Conservation (phyloP, 2,797 vertebrate species). For the Fundulus diaphanus region DNA sequence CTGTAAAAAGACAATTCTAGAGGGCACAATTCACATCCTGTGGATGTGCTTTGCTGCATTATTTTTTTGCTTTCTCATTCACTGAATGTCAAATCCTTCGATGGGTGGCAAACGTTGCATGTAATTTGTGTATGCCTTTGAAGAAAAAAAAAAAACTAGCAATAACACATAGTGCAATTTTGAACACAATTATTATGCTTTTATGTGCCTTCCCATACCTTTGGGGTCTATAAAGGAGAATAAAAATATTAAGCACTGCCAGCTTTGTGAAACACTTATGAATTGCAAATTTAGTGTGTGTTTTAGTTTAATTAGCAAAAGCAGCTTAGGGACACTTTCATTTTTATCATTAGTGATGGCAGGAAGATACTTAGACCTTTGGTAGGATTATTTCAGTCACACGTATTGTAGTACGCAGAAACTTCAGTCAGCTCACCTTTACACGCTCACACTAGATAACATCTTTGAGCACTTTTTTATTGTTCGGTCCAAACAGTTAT, state of each 20-base stretch:
- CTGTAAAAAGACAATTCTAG: background rate
- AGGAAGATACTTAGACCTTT: constrained; percentile 51
- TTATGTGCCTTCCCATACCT: constrained; percentile 59
- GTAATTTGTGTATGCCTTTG: constrained; percentile 52
- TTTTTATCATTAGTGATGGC: constrained; percentile 45
- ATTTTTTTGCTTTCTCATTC: background rate
- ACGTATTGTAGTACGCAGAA: constrained; percentile 38
- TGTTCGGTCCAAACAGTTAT: constrained; percentile 35
- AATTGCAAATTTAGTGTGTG: constrained; percentile 57
- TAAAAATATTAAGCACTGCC: constrained; percentile 54
- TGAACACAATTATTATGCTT: constrained; percentile 62
- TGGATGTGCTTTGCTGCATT: background rate
- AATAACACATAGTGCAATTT: constrained; percentile 68
- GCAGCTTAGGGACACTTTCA: constrained; percentile 48
- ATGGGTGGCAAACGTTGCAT: constrained; percentile 19
- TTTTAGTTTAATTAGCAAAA: constrained; percentile 63
- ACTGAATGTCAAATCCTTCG: background rate
- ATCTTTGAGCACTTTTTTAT: constrained; percentile 46
- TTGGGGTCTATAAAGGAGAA: constrained; percentile 50
- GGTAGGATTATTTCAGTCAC: constrained; percentile 55
- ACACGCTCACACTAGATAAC: constrained; percentile 51
- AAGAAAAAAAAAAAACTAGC: constrained; percentile 35
- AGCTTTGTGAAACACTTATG: constrained; percentile 54
- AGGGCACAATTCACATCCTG: background rate
- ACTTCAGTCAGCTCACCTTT: constrained; percentile 59